phyloP scores from a whole-genome alignment of 2,113 vertebrate genomes.

The Castor canadensis region DNA sequence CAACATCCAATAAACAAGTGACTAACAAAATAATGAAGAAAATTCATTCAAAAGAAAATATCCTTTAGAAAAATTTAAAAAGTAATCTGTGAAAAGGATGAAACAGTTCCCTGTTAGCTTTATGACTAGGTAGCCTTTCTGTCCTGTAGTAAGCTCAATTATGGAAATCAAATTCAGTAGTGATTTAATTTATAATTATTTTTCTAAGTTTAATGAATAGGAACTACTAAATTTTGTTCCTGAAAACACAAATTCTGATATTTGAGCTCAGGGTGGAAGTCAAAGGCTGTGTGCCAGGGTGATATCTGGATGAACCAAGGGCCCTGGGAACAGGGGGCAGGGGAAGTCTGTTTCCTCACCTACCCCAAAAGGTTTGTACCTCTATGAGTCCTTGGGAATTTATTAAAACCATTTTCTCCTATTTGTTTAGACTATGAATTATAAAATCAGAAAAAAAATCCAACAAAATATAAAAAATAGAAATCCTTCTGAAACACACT shows the following conservation, averaged over 20 bases:
- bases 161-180: background rate
- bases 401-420: background rate
- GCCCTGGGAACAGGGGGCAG: fast-evolving
- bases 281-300: background rate
- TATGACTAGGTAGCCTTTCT: background rate
- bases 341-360: background rate
- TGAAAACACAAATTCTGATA: slow-evolving; percentile 16
- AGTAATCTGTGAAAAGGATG: background rate
- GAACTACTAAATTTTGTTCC: background rate
- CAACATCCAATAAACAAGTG: background rate
- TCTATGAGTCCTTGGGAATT: background rate
- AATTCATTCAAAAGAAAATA: slow-evolving; percentile 13
- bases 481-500: background rate
- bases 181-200: slow-evolving; percentile 56
- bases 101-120: background rate
- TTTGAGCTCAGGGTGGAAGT: background rate
- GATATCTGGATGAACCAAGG: background rate
- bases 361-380: background rate
- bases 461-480: background rate
- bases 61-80: background rate
- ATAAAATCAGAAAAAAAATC: background rate
- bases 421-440: background rate
- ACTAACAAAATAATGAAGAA: slow-evolving; percentile 12
- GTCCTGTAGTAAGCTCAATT: background rate
- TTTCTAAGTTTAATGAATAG: slow-evolving; percentile 15